phyloP scores from a whole-genome alignment of 1,140 invertebrate species.

The Hetaerina americana region DNA sequence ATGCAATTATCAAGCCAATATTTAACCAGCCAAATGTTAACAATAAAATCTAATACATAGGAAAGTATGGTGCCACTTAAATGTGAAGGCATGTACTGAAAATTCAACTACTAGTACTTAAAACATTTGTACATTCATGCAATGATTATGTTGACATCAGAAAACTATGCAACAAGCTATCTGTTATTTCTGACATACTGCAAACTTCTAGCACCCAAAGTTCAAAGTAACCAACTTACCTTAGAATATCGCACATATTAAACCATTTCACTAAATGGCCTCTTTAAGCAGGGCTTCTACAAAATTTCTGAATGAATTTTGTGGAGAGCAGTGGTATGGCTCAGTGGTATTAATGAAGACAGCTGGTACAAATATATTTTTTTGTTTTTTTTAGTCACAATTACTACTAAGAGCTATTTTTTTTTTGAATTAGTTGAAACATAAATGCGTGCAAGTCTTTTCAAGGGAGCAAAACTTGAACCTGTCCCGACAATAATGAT shows the following conservation, averaged over 20 bases:
- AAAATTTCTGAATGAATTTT: not conserved
- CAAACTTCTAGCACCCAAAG: not conserved
- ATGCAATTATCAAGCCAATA: too few relatives aligned
- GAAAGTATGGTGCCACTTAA: too few relatives aligned
- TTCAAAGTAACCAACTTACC: not conserved
- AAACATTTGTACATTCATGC: too few relatives aligned
- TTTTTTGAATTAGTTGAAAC: too few relatives aligned
- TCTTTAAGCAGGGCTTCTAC: not conserved
- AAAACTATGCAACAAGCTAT: not conserved
- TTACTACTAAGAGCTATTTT: too few relatives aligned
- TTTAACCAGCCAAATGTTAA: too few relatives aligned
- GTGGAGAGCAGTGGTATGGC: not conserved
- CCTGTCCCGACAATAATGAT: not conserved
- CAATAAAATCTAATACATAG: too few relatives aligned
- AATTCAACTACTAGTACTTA: too few relatives aligned
- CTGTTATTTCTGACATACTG: not conserved
- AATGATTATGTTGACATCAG: too few relatives aligned
- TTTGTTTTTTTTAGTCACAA: not conserved
- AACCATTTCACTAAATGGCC: not conserved
- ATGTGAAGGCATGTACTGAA: too few relatives aligned
- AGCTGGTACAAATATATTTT: not conserved
- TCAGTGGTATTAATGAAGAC: slow-evolving; percentile 6
- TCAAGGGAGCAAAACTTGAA: too few relatives aligned
- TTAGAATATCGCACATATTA: not conserved
- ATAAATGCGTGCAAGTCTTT: too few relatives aligned